A percentile compares a stretch with the other conserved stretches of the same genome.
Evolutionary conservation across 2,888 invertebrate genomes (phyloP).

Genomic region (Tolmerus cingulatus): DNA sequence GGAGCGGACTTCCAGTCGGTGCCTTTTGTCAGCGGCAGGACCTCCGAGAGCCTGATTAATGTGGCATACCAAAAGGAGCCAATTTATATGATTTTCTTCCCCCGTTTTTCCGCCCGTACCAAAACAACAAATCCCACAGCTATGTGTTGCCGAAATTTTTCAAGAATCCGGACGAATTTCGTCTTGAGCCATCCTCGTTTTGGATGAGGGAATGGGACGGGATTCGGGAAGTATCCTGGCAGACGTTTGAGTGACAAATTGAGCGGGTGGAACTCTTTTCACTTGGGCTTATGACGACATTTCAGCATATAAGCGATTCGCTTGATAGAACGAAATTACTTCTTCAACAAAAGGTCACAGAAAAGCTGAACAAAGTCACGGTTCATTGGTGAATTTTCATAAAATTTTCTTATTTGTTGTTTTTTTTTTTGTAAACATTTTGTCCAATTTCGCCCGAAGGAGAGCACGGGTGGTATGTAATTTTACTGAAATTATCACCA

Average conservation of each 20-base stretch:
- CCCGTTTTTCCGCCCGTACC: not conserved
- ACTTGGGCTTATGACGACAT: not conserved
- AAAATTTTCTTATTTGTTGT: not conserved
- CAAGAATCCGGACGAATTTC: not conserved
- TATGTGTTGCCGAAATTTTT: not conserved
- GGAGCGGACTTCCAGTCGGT: not conserved
- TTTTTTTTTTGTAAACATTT: not conserved
- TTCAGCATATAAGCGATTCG: not conserved
- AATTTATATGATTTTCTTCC: not conserved
- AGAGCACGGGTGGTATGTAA: not conserved
- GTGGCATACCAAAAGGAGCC: not conserved
- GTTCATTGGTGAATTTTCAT: not conserved
- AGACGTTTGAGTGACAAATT: constrained; percentile 11
- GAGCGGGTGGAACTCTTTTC: not conserved
- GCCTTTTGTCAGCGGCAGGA: not conserved
- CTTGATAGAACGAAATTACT: not conserved
- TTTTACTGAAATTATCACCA: not conserved
- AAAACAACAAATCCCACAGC: not conserved
- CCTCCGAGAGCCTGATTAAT: not conserved
- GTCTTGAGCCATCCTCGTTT: not conserved
- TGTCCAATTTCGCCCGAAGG: not conserved
- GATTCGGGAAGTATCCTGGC: not conserved
- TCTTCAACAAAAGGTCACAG: not conserved
- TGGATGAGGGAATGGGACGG: not conserved
- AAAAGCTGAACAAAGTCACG: not conserved